Base-by-base conservation (phyloP, 2,888 invertebrate species). In the Cephus nigrinus region DNA sequence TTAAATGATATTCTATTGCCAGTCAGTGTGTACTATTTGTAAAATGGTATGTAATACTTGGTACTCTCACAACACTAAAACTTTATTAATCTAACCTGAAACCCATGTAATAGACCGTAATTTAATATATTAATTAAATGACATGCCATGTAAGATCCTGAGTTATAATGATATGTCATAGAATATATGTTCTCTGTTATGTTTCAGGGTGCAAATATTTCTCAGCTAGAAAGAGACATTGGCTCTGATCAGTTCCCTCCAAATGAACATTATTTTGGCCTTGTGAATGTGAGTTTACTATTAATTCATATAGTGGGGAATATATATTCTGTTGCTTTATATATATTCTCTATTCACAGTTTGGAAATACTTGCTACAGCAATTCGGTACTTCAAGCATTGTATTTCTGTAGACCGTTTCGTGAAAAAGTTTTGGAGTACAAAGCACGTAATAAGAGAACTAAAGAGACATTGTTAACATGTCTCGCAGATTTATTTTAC, bases 361-460 rank as follows among this genome's bases (percentile, higher is more conserved):
- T 99, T 94, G 99, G 99, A 86, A 99, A 99, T 93, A 99, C 99
- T 40, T 99, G 99, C 93, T 99, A 99, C 92, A 99, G 99, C 92
- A 99, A 99, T 93, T 99, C 99, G 73, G 99, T 99, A 86, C 94
- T 99, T 84, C 99, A 99, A 94, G 99, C 99, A 40, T 93, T 99
- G 83, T 99, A 99, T 92, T 99, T 99, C 92, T 99, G 99, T 93
- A 97, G 98, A 90, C 99, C 99, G 80, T 99, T 99, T 92, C 95
- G 99, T 91, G 99, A 99, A 89, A 98, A 98, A 93, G 98, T 99
- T 76, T 93, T 99, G 82, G 98, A 98, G 92, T 99, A 99, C 92
- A 99, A 99, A 93, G 97, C 97, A 36, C 97, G 97, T 91, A 98
- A 98, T 90, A 98, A 98, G 91, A 93, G 98, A 90, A 97, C 97